phyloP scores from a whole-genome alignment of 2,888 invertebrate species.

The Cephus pygmeus region DNA sequence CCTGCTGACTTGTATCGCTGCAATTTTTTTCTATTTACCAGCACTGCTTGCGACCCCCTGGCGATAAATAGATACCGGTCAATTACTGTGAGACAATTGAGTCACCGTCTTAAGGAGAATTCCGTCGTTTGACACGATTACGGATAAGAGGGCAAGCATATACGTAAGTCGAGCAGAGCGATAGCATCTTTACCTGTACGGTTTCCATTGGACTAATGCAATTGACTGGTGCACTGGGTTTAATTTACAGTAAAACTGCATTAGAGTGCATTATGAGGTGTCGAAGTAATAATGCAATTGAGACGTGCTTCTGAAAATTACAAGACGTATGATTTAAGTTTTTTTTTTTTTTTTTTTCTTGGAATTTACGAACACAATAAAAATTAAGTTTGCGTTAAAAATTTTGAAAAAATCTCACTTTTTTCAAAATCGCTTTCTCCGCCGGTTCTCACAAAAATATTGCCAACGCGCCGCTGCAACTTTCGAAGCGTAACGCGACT shows the following conservation, averaged over 20 bases:
- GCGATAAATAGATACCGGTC: background rate
- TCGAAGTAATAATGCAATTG: background rate
- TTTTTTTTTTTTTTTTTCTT: too few species aligned
- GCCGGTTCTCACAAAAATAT: background rate
- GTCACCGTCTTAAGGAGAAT: background rate
- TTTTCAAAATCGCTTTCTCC: background rate
- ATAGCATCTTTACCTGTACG: background rate
- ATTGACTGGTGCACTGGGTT: background rate
- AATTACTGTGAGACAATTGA: background rate
- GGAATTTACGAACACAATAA: background rate
- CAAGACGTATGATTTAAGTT: background rate
- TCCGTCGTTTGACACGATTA: background rate
- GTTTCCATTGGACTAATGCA: background rate
- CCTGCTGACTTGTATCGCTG: background rate
- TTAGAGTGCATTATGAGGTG: background rate
- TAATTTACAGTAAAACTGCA: background rate
- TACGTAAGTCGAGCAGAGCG: background rate
- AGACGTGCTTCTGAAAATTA: background rate
- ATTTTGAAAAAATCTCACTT: background rate
- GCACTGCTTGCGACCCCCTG: background rate
- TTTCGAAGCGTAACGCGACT: too few species aligned
- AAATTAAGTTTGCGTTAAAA: background rate
- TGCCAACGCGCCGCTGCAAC: background rate
- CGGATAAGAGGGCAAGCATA: background rate
- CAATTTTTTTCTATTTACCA: background rate